phyloP scores from a whole-genome alignment of 2,888 invertebrate genomes.

The Netelia fuscicornis region DNA sequence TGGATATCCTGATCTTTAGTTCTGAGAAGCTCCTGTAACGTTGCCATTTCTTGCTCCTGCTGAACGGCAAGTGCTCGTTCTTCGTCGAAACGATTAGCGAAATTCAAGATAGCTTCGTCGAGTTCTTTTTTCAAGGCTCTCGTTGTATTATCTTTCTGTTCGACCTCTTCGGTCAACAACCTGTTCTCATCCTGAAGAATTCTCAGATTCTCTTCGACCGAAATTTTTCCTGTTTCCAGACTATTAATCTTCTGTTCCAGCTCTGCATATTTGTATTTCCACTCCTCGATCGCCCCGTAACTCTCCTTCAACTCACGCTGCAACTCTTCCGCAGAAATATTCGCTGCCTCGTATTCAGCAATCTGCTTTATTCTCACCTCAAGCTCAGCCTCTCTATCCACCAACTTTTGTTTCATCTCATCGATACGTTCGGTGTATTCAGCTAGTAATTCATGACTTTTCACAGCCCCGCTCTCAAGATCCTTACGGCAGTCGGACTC shows the following conservation, averaged over 20 bases:
- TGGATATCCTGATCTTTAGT: constrained; percentile 84
- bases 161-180: constrained; percentile 73
- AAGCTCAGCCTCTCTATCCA: constrained; percentile 82
- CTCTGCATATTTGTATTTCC: constrained; percentile 77
- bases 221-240: constrained; percentile 84
- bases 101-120: constrained; percentile 84
- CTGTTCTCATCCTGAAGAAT: constrained; percentile 85
- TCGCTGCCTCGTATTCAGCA: constrained; percentile 66
- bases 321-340: constrained; percentile 66
- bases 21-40: constrained; percentile 82
- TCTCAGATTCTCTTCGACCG: constrained; percentile 86
- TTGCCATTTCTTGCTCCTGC: constrained; percentile 74
- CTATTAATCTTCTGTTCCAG: constrained; percentile 78
- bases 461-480: constrained; percentile 81
- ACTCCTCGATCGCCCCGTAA: constrained; percentile 78
- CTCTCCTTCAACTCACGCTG: constrained; percentile 76
- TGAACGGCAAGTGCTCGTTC: constrained; percentile 63
- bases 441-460: constrained; percentile 87
- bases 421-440: constrained; percentile 87
- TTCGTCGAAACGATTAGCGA: constrained; percentile 82
- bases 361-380: constrained; percentile 84
- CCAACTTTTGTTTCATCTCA: constrained; percentile 87
- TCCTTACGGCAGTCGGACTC: constrained; percentile 25
- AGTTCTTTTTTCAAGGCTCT: constrained; percentile 84
- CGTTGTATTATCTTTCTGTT: constrained; percentile 72